A percentile compares a stretch with the other conserved stretches of the same genome.
phyloP scores from a whole-genome alignment of 2,113 vertebrate species.

The Gyps fulvus region DNA sequence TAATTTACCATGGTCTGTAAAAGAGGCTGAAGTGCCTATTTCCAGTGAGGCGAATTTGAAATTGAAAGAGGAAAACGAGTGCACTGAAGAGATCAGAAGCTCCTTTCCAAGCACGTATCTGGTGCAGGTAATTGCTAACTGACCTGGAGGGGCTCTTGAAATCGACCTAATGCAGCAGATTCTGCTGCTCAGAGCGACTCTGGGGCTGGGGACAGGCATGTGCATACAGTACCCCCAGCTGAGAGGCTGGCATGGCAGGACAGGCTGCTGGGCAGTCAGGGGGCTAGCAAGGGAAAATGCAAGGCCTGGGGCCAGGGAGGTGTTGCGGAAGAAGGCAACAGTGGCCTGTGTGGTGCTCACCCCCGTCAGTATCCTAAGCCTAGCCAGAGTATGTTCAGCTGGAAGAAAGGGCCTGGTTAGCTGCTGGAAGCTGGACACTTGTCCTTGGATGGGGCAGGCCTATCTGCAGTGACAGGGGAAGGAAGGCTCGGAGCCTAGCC shows the following conservation, averaged over 20 bases:
- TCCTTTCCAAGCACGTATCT: conserved; percentile 36
- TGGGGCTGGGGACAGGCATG: background rate
- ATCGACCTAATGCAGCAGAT: conserved; percentile 45
- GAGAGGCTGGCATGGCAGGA: fast-evolving
- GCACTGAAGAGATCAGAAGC: conserved; percentile 63
- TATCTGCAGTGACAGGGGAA: background rate
- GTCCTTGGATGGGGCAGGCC: background rate
- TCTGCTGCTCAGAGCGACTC: background rate
- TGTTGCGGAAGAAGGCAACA: background rate
- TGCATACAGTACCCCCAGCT: background rate
- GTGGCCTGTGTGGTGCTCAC: background rate
- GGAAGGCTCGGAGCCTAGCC: background rate
- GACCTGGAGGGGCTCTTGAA: conserved; percentile 60
- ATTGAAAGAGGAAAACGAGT: conserved; percentile 55
- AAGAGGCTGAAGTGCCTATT: conserved; percentile 61
- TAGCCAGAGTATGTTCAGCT: background rate
- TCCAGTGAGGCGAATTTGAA: conserved; percentile 56
- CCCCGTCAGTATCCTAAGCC: background rate
- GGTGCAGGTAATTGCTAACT: conserved; percentile 66
- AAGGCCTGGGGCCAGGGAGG: background rate
- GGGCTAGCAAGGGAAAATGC: background rate
- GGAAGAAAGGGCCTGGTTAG: background rate
- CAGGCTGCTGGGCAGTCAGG: background rate
- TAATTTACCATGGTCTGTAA: conserved; percentile 51
- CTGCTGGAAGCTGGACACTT: background rate